A percentile compares a stretch with the other conserved stretches of the same genome.
Conservation (phyloP, 2,113 vertebrate species). For the Menidia beryllina region DNA sequence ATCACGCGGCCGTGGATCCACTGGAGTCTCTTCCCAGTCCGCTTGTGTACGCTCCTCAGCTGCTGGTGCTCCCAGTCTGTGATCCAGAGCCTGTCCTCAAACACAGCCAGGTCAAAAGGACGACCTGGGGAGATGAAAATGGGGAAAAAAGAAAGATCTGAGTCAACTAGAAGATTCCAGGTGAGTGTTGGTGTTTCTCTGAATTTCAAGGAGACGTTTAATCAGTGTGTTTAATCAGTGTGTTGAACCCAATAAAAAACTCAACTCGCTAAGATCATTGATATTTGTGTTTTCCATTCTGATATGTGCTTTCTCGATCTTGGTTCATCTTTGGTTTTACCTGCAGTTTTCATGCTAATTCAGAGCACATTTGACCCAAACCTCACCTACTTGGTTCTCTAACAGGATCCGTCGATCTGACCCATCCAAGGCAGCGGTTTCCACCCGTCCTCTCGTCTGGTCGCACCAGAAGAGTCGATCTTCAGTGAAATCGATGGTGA, state of each 20-base stretch:
- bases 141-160: neutral
- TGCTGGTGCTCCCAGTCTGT: slow-evolving; percentile 86
- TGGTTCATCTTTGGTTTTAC: no score
- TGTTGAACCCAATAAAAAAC: no score
- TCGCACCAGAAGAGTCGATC: slow-evolving; percentile 92
- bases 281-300: no score
- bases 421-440: slow-evolving; percentile 88
- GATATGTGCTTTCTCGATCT: no score
- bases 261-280: no score
- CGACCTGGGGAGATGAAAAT: slow-evolving; percentile 76
- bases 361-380: slow-evolving; percentile 64
- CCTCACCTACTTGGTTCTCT: slow-evolving; percentile 97
- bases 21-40: slow-evolving; percentile 83
- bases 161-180: neutral
- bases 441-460: slow-evolving; percentile 82
- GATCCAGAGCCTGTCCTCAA: slow-evolving; percentile 91
- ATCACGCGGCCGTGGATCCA: slow-evolving; percentile 85
- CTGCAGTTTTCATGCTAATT: neutral
- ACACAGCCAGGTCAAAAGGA: slow-evolving; percentile 88
- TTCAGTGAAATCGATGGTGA: slow-evolving; percentile 86
- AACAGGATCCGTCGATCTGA: slow-evolving; percentile 85
- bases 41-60: slow-evolving; percentile 88
- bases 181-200: neutral
- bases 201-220: neutral
- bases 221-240: no score